Conservation (phyloP, 2,797 vertebrate species). For the Mormyrus proboscirostris region DNA sequence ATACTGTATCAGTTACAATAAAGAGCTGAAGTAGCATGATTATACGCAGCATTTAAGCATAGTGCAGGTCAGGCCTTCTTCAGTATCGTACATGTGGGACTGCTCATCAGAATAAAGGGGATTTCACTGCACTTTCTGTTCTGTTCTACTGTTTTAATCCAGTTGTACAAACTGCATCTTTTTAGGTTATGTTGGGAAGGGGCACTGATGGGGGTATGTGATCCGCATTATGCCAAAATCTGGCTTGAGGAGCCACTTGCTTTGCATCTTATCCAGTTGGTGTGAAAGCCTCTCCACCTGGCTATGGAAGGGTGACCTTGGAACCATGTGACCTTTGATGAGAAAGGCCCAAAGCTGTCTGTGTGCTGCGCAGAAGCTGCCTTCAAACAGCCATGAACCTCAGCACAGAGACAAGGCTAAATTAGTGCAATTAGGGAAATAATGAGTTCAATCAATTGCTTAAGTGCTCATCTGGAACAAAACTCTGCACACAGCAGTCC, state of each 20-base stretch:
- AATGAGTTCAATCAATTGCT: constrained; percentile 13
- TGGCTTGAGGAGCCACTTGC: background rate
- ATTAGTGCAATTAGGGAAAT: constrained; percentile 13
- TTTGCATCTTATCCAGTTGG: background rate
- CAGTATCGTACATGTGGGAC: background rate
- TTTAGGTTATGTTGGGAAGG: background rate
- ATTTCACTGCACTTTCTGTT: background rate
- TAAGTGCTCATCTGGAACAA: constrained; percentile 6
- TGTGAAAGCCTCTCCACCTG: background rate
- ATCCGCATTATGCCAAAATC: background rate
- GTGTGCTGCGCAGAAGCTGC: background rate
- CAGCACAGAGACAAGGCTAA: constrained; percentile 2
- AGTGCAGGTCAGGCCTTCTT: background rate
- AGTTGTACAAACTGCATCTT: background rate
- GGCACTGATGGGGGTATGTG: background rate
- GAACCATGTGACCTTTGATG: background rate
- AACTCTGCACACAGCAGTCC: background rate
- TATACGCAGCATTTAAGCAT: background rate
- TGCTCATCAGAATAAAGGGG: background rate
- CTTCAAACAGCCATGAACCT: background rate
- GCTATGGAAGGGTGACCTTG: background rate
- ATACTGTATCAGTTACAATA: background rate
- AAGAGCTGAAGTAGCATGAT: background rate
- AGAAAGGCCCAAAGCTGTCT: background rate
- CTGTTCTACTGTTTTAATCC: background rate